Percentiles rank a stretch among this genome's conserved stretches.
These are phyloP conservation scores for Etheostoma cragini DNA, from an alignment of 2,113 vertebrate genomes.

Conservation along the genomic window DNA sequence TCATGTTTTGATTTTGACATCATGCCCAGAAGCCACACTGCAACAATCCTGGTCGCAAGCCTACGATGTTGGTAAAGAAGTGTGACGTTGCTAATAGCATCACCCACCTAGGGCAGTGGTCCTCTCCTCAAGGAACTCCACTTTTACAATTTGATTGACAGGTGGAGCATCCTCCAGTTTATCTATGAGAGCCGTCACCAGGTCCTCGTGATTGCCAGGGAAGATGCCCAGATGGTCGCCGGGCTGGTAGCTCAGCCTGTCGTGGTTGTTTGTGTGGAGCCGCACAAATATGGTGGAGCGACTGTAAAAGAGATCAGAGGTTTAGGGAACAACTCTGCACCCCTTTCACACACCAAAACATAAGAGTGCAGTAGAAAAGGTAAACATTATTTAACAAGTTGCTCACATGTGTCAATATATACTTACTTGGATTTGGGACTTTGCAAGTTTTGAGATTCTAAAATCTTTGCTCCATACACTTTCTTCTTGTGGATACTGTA, in stretches of 20 bases:
- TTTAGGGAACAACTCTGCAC: slow-evolving; percentile 15
- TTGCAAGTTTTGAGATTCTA: slow-evolving; percentile 94
- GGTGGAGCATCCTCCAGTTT: slow-evolving; percentile 93
- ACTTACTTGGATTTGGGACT: slow-evolving; percentile 94
- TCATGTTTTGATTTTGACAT: slow-evolving; percentile 51
- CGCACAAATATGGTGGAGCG: slow-evolving; percentile 94
- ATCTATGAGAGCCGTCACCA: slow-evolving; percentile 92
- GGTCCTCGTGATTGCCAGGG: slow-evolving; percentile 93
- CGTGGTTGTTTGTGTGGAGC: slow-evolving; percentile 91
- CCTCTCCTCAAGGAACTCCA: slow-evolving; percentile 96
- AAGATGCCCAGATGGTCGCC: slow-evolving; percentile 97
- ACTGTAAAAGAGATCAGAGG: slow-evolving; percentile 76
- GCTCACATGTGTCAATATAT: not conserved
- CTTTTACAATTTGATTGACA: slow-evolving; percentile 93
- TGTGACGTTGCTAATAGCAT: slow-evolving; percentile 19
- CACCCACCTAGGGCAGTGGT: slow-evolving; percentile 92
- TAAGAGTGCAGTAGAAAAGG: not conserved
- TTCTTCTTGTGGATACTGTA: slow-evolving; percentile 94
- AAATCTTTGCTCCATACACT: slow-evolving; percentile 90
- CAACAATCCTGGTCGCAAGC: slow-evolving; percentile 4
- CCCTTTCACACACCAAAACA: slow-evolving; percentile 17
- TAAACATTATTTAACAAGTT: not conserved
- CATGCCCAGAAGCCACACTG: slow-evolving; percentile 31
- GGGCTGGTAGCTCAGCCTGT: slow-evolving; percentile 91
- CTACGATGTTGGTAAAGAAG: slow-evolving; percentile 17